A percentile compares a stretch with the other conserved stretches of the same genome.
Evolutionary conservation across 2,888 invertebrate genomes (phyloP).

Genomic region (Cartodere bifasciata): DNA sequence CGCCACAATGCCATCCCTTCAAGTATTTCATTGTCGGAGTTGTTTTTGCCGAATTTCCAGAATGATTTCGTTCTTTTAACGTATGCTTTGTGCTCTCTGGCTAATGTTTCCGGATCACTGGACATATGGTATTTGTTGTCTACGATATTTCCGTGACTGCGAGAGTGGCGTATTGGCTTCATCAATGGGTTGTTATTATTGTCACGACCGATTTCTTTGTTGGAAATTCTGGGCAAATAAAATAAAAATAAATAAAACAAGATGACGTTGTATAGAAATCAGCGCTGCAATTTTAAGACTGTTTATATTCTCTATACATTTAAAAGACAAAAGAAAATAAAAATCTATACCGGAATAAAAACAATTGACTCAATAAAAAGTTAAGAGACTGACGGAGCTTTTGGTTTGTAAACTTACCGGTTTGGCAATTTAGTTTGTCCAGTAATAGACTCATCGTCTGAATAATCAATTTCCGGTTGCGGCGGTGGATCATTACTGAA

Average conservation of each 20-base stretch:
- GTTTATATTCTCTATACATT: too few relatives aligned
- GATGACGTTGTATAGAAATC: background rate
- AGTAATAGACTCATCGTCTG: conserved; percentile 68
- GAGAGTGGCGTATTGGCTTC: conserved; percentile 27
- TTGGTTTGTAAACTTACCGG: conserved; percentile 36
- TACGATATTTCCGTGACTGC: conserved; percentile 31
- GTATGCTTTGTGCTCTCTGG: conserved; percentile 48
- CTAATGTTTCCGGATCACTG: conserved; percentile 44
- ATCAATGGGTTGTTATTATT: conserved; percentile 27
- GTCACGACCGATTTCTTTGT: conserved; percentile 21
- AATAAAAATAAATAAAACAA: background rate
- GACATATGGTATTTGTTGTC: conserved; percentile 38
- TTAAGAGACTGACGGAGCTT: too few relatives aligned
- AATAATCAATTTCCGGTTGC: conserved; percentile 82
- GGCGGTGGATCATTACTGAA: conserved; percentile 81
- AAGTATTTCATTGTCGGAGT: conserved; percentile 59
- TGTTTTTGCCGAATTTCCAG: conserved; percentile 67
- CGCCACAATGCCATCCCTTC: conserved; percentile 83
- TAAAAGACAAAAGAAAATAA: too few relatives aligned
- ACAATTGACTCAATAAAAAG: too few relatives aligned
- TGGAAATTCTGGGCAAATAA: conserved; percentile 9
- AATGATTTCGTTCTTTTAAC: conserved; percentile 76
- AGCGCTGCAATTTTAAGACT: background rate
- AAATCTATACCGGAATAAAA: too few relatives aligned
- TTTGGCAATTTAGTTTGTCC: conserved; percentile 44